phyloP scores from a whole-genome alignment of 2,888 invertebrate species.

The Monoplex corrugatus region DNA sequence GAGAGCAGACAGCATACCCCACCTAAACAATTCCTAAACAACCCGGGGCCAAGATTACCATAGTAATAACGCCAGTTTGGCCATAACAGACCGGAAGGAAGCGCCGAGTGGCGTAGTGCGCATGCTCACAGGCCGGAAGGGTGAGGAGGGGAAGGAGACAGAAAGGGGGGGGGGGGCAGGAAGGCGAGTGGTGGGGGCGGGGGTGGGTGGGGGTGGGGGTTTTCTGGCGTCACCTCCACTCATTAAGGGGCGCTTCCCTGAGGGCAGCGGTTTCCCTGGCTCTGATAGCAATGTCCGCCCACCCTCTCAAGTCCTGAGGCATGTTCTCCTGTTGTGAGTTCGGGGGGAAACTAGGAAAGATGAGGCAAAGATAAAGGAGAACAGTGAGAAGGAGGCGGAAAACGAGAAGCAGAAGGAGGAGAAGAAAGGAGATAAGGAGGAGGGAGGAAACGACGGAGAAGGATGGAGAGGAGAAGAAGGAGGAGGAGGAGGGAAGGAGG shows the following conservation, averaged over 20 bases:
- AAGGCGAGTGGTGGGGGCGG: background rate
- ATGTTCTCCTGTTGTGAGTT: background rate
- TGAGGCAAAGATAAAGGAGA: background rate
- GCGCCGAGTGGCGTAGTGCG: slow-evolving; percentile 23
- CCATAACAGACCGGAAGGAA: slow-evolving; percentile 33
- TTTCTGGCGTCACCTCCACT: slow-evolving; percentile 15
- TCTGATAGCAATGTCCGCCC: slow-evolving; percentile 25
- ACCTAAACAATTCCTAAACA: background rate
- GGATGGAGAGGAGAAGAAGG: no score
- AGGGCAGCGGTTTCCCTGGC: background rate
- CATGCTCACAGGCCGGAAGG: background rate
- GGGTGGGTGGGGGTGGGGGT: slow-evolving; percentile 36
- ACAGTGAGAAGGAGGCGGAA: background rate
- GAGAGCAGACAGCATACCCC: no score
- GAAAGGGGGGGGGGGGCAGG: background rate
- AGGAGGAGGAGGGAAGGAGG: no score
- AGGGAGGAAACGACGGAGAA: background rate
- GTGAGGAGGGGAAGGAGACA: background rate
- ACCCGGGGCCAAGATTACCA: background rate
- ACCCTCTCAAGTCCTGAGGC: background rate
- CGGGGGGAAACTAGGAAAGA: background rate
- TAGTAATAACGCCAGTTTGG: slow-evolving; percentile 29
- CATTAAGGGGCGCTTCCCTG: background rate
- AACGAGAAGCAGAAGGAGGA: background rate
- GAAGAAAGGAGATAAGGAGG: background rate